These are phyloP conservation scores for Gymnocephalus cernua DNA, from an alignment of 2,113 vertebrate species.

Conservation along the genomic window DNA sequence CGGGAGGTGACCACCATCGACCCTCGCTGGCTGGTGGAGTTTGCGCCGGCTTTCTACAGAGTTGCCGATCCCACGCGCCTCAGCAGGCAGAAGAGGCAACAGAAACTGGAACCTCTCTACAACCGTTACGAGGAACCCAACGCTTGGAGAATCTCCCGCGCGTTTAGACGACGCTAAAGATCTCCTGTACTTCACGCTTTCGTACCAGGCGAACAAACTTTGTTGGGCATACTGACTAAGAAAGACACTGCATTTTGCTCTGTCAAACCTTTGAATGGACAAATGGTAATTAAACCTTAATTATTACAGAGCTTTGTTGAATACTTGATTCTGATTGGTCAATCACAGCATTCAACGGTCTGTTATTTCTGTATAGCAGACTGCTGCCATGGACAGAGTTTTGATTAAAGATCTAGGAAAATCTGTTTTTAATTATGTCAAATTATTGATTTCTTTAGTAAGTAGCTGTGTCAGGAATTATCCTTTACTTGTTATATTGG, in stretches of 20 bases:
- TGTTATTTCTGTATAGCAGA: no score
- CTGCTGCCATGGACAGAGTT: no score
- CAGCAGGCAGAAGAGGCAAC: constrained; percentile 99
- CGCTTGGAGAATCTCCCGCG: constrained; percentile 96
- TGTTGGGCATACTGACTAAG: neutral
- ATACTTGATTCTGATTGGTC: no score
- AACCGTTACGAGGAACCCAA: constrained; percentile 99
- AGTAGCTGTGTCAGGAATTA: no score
- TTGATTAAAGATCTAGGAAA: no score
- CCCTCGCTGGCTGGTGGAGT: constrained; percentile 98
- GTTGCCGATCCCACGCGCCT: constrained; percentile 94
- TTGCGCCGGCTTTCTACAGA: constrained; percentile 97
- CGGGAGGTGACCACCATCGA: constrained; percentile 98
- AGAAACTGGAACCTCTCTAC: constrained; percentile 95
- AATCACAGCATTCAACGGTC: no score
- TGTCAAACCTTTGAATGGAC: no score
- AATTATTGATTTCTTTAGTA: no score
- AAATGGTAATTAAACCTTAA: neutral
- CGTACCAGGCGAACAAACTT: neutral
- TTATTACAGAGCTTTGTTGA: no score
- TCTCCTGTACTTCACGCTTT: constrained; percentile 85
- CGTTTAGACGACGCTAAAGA: constrained; percentile 90
- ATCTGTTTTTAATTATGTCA: no score
- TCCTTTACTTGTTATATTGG: no score
- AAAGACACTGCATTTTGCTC: neutral